Percentiles rank a stretch among this genome's conserved stretches.
Evolutionary conservation across 2,888 invertebrate species (phyloP).

Genomic region (Hoplodrina blanda): DNA sequence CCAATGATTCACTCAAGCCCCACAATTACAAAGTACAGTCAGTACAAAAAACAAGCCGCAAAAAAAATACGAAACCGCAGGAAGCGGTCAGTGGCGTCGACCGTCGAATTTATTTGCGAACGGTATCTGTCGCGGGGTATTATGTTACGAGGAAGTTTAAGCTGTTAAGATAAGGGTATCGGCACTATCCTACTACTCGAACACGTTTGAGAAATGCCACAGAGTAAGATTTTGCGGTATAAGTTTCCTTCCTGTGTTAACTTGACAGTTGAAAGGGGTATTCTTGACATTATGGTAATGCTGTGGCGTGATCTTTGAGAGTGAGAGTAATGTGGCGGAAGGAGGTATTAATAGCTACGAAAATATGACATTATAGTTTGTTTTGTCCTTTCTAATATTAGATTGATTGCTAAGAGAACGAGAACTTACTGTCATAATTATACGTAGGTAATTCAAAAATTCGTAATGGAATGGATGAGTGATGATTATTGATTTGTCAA

Average conservation of each 20-base stretch:
- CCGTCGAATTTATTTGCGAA: constrained; percentile 80
- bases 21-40: constrained; percentile 67
- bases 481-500: no score
- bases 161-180: constrained; percentile 81
- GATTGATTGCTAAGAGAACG: not conserved
- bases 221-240: constrained; percentile 31
- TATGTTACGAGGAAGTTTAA: constrained; percentile 79
- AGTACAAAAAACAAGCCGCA: constrained; percentile 57
- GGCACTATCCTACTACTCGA: constrained; percentile 74
- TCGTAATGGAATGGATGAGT: no score
- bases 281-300: constrained; percentile 36
- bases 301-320: constrained; percentile 24
- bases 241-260: constrained; percentile 34
- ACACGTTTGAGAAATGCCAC: constrained; percentile 61
- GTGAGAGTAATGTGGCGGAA: constrained; percentile 5
- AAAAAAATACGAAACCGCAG: constrained; percentile 69
- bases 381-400: not conserved
- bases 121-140: constrained; percentile 72
- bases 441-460: no score
- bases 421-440: no score
- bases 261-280: constrained; percentile 33
- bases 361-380: constrained; percentile 18
- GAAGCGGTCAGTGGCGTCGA: constrained; percentile 79
- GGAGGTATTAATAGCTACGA: constrained; percentile 15
- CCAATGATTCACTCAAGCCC: constrained; percentile 66